Evolutionary conservation across 2,888 invertebrate genomes (phyloP).

Genomic region (Belgica antarctica): DNA sequence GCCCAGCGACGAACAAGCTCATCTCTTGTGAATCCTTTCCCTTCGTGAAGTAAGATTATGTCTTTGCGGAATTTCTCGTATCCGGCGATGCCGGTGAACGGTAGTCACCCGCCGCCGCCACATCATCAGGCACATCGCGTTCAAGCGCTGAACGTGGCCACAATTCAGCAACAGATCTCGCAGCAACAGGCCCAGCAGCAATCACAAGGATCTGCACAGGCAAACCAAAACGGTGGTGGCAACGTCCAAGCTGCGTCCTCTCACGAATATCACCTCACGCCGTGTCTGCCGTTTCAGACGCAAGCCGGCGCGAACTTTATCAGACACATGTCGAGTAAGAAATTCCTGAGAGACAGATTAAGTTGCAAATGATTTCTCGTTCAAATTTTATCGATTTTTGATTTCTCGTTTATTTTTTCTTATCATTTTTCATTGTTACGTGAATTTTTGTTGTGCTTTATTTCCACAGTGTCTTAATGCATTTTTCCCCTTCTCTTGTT

Average conservation of each 20-base stretch:
- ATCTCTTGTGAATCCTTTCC: no score
- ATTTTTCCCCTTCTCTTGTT: not conserved
- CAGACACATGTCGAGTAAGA: slow-evolving; percentile 42
- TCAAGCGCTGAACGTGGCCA: slow-evolving; percentile 24
- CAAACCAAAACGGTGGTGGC: slow-evolving; percentile 24
- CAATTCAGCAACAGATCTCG: slow-evolving; percentile 33
- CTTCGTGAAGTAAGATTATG: no score
- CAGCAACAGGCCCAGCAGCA: slow-evolving; percentile 44
- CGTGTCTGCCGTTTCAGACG: slow-evolving; percentile 33
- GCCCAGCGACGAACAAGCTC: no score
- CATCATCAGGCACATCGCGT: slow-evolving; percentile 35
- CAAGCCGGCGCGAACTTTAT: slow-evolving; percentile 31
- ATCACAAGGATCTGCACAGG: slow-evolving; percentile 1
- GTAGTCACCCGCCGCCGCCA: slow-evolving; percentile 27
- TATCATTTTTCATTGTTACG: slow-evolving; percentile 5
- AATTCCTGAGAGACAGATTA: not conserved
- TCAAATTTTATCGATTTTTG: not conserved
- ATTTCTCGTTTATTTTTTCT: slow-evolving; percentile 8
- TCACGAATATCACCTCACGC: slow-evolving; percentile 35
- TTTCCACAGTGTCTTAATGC: not conserved
- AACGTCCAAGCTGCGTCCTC: slow-evolving; percentile 23
- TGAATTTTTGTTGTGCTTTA: not conserved
- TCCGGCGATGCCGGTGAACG: slow-evolving; percentile 35
- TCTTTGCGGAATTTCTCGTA: slow-evolving; percentile 39
- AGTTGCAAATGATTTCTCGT: no score